phyloP scores from a whole-genome alignment of 2,797 vertebrate species.

The Gephyroberyx darwinii region DNA sequence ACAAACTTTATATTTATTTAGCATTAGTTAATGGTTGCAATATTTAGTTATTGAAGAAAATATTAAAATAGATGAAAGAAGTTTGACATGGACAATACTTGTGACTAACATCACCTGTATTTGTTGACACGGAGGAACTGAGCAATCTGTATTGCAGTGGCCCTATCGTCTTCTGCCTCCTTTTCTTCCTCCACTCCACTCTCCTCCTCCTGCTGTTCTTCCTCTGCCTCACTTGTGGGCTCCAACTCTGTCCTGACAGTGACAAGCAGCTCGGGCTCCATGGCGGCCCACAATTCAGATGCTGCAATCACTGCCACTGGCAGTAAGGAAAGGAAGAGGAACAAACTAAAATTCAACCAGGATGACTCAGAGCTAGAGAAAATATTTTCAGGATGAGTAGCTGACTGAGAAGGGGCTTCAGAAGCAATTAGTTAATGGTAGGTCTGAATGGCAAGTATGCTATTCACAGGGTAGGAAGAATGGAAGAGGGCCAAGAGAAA shows the following conservation, averaged over 20 bases:
- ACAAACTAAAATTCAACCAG: constrained; percentile 18
- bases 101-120: constrained; percentile 84
- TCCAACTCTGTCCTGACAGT: constrained; percentile 81
- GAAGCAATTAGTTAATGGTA: not conserved
- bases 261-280: constrained; percentile 90
- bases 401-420: not conserved
- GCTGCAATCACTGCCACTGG: constrained; percentile 82
- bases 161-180: constrained; percentile 73
- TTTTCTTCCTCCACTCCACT: constrained; percentile 55
- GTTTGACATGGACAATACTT: not conserved
- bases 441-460: not conserved
- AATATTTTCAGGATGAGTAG: not conserved
- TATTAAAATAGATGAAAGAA: not conserved
- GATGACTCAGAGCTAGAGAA: constrained; percentile 7
- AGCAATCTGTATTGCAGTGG: constrained; percentile 80
- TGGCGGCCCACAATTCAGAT: constrained; percentile 93
- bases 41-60: too few relatives aligned
- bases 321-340: constrained; percentile 11
- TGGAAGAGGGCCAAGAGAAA: not conserved
- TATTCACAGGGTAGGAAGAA: not conserved
- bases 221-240: constrained; percentile 58
- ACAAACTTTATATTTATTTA: too few relatives aligned
- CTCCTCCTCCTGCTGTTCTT: constrained; percentile 57
- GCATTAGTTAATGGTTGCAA: too few relatives aligned
- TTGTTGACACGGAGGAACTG: constrained; percentile 88